Base-by-base conservation (phyloP, 2,797 vertebrate genomes). In the Clarias laeviceps region DNA sequence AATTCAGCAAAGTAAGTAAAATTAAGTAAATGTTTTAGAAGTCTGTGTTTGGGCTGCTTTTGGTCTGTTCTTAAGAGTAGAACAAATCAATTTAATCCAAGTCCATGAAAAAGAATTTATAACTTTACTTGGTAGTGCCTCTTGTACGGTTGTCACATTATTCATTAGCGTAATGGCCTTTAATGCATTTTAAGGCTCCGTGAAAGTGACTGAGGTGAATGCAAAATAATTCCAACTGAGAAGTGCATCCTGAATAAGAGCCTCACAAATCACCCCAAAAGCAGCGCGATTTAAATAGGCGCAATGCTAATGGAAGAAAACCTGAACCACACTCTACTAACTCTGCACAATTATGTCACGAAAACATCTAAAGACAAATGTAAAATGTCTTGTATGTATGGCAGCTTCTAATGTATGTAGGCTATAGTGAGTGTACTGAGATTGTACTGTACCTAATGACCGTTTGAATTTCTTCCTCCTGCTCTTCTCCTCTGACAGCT, bases 371-470 rank as follows among this genome's bases (percentile, higher is more conserved):
- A 78, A 57, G 17, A 15, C 4, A 2, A 22, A n/a, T 5, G 29
- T 32, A 14, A 20, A 14, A 34, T 59, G 9, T 14, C 27, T 32
- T 29, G 0, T 3, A 32, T 1, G 27, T 29, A 56, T 11, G n/a
- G 15, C 74, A 78, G 56, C 20, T 34, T 20, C 5, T 7, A 59
- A 57, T 59, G 17, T 56, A 77, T 0, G 5, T 6, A 9, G 72
- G 3, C 50, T 76, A 29, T 20, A 56, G 27, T 20, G 50, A 56
- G 64, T 24, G 54, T 18, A 61, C 61, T 6, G 11, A 27, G 50
- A 20, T 34, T 89, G 84, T 57, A 97, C 34, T 89, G 84, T 57
- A 97, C 97, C 97, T 97, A 91, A 97, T 94, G 54, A 95, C 69
- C 0, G 95, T 95, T 82, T 96, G 95, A 18, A 93, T 91, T 84